Evolutionary conservation across 2,888 invertebrate genomes (phyloP).

Genomic region (Heliconius cydno): DNA sequence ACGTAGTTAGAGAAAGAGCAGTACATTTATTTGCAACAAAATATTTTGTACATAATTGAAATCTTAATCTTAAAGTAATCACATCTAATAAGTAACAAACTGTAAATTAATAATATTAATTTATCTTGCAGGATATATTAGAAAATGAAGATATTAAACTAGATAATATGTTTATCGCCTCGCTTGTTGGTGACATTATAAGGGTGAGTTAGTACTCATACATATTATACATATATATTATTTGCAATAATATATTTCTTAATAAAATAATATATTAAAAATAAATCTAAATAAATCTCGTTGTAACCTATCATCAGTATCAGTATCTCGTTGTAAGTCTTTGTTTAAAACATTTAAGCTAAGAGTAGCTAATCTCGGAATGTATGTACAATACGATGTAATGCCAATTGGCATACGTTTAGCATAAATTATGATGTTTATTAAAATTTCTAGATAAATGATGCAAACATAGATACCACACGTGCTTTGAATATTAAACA

Average conservation of each 20-base stretch:
- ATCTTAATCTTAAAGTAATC: background rate
- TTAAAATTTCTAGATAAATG: slow-evolving; percentile 31
- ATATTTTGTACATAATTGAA: background rate
- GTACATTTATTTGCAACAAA: background rate
- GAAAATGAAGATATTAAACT: slow-evolving; percentile 97
- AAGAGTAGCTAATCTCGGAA: background rate
- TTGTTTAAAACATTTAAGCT: slow-evolving; percentile 1
- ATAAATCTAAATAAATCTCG: background rate
- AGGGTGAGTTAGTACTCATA: slow-evolving; percentile 85
- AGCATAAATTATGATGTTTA: slow-evolving; percentile 36
- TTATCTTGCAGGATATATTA: slow-evolving; percentile 89
- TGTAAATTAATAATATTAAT: background rate
- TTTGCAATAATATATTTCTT: background rate
- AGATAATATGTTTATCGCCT: slow-evolving; percentile 98
- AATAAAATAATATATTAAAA: background rate
- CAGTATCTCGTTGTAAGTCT: background rate
- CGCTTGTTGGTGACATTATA: slow-evolving; percentile 96
- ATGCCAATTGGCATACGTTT: slow-evolving; percentile 32
- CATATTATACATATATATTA: background rate
- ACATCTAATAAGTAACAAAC: background rate
- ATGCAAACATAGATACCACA: slow-evolving; percentile 30
- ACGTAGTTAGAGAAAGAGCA: too few species aligned
- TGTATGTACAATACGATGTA: background rate
- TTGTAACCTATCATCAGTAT: background rate
- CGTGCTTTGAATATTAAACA: slow-evolving; percentile 29